A percentile compares a stretch with the other conserved stretches of the same genome.
Evolutionary conservation across 2,113 vertebrate species (phyloP).

Genomic region (Ophthalmolycus amberensis): DNA sequence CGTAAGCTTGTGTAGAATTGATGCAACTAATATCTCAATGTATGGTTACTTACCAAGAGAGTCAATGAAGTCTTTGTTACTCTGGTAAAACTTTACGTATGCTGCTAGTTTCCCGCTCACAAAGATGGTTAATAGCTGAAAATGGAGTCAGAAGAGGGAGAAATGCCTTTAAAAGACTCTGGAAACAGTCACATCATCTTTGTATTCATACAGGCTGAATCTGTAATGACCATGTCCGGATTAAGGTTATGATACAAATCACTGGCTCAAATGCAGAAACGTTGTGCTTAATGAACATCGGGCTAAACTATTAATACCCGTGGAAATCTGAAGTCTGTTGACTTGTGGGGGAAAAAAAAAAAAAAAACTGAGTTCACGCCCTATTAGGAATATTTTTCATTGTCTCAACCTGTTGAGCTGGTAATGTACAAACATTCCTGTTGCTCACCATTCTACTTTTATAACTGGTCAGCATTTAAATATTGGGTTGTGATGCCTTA

Average conservation of each 20-base stretch:
- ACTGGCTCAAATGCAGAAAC: not conserved
- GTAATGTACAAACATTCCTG: slow-evolving; percentile 4
- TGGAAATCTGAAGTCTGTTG: not conserved
- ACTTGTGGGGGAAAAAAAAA: not conserved
- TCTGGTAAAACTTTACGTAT: slow-evolving; percentile 98
- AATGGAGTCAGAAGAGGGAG: slow-evolving; percentile 39
- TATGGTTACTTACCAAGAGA: slow-evolving; percentile 91
- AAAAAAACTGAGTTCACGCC: not conserved
- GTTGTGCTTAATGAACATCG: not conserved
- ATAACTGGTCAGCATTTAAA: not conserved
- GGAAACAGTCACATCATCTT: slow-evolving; percentile 1
- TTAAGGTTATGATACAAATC: not conserved
- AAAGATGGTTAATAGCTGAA: slow-evolving; percentile 97
- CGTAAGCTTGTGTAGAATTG: slow-evolving; percentile 6
- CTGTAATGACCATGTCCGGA: not conserved
- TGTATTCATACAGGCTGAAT: not conserved
- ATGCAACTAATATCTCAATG: not conserved
- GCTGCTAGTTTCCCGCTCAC: slow-evolving; percentile 95
- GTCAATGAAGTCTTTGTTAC: slow-evolving; percentile 99
- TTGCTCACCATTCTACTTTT: not conserved
- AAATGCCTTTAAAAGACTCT: not conserved
- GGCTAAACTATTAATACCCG: not conserved
- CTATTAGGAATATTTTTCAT: not conserved
- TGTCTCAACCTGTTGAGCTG: not conserved
- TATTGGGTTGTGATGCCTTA: not conserved